Evolutionary conservation across 2,113 vertebrate species (phyloP), one percentile per base, ranked within the genome.

Genomic region (Platysternon megacephalum): DNA sequence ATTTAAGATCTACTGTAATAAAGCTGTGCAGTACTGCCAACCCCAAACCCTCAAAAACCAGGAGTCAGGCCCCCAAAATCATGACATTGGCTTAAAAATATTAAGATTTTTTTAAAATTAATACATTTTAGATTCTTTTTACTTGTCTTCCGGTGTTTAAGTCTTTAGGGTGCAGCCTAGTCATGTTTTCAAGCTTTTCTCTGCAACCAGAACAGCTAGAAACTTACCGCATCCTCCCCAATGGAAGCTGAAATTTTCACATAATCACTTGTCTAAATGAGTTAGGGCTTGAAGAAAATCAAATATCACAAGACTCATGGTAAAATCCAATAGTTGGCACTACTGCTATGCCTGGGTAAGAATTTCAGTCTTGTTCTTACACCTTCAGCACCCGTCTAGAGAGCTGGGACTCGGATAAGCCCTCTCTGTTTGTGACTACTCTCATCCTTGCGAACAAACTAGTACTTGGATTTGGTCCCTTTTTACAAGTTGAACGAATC

Each of bases 1-100:
- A 0, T 0, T 35, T 1, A 65, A 11, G 39, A 76, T 13, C 11
- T 0, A 0, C 1, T 1, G 7, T 46, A 6, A 1, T 0, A 46
- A 7, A 3, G 17, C 3, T 1, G 8, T 4, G 3, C 26, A 19
- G n/a, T 61, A 6, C 16, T 0, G 46, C 53, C 32, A 49, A 49
- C 82, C 65, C 1, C 51, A 13, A 0, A 4, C 42, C 2, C 3
- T 5, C 81, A 39, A 11, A 56, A 84, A 1, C 19, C 58, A 10
- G 1, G 1, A 22, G 24, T 16, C 21, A 26, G 61, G 16, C 13
- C 49, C 28, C 44, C 29, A 11, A 14, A 11, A 8, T 3, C 55
- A 49, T 1, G 32, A 22, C 14, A 17, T 5, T 5, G 39, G 58
- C 28, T 51, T 52, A 32, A 42, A 87, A 84, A 1, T n/a, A 74